phyloP scores from a whole-genome alignment of 2,797 vertebrate species.

The Leuciscus waleckii region DNA sequence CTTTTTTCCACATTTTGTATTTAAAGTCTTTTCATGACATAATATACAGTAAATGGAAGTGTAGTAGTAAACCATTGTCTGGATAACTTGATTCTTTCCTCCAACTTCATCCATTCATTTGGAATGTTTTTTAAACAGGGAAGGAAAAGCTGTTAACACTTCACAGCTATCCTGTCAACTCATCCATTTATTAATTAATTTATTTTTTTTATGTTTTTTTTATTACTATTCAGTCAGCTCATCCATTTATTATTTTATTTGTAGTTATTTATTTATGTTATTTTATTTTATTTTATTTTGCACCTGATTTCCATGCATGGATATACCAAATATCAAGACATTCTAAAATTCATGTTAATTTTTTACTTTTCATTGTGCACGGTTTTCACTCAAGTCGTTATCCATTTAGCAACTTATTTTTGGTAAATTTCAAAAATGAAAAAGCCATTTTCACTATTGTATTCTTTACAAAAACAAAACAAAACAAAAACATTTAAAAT shows the following conservation, averaged over 20 bases:
- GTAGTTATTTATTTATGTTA: not conserved
- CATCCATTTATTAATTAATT: not conserved
- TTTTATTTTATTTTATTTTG: not conserved
- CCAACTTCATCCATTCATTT: not conserved
- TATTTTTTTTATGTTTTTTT: too few relatives aligned
- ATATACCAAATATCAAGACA: not conserved
- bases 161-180: not conserved
- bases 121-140: not conserved
- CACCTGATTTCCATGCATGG: not conserved
- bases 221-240: too few relatives aligned
- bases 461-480: not conserved
- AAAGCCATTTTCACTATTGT: not conserved
- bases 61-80: not conserved
- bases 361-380: not conserved
- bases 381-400: not conserved
- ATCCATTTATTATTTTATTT: not conserved
- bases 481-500: not conserved
- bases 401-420: not conserved
- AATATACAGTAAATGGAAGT: not conserved
- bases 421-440: not conserved
- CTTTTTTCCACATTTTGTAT: not conserved
- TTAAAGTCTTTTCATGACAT: not conserved
- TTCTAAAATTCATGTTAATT: not conserved
- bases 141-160: not conserved
- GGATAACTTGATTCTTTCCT: not conserved